Evolutionary conservation across 92 coral and sea anemone genomes (phyloP).

Genomic region (Porites divaricata): DNA sequence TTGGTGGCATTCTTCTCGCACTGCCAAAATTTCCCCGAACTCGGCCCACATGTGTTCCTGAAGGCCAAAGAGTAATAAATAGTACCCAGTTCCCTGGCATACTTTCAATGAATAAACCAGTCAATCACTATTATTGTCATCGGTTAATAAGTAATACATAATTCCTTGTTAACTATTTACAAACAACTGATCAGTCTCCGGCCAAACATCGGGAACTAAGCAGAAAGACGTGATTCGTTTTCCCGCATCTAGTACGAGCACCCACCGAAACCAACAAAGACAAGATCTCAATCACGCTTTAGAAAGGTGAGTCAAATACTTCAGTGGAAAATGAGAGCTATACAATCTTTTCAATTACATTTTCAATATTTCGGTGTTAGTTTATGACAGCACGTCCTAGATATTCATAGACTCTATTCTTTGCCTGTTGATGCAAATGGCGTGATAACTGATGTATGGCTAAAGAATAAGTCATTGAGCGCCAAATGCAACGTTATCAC

Average conservation of each 20-base stretch:
- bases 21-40: no score
- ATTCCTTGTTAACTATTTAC: slow-evolving; percentile 1
- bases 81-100: not conserved
- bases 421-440: no score
- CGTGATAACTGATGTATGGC: not conserved
- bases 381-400: not conserved
- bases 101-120: not conserved
- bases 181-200: slow-evolving; percentile 6
- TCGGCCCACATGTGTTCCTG: no score
- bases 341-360: not conserved
- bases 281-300: not conserved
- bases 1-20: no score
- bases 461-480: not conserved
- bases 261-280: not conserved
- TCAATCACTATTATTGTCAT: not conserved
- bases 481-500: not conserved
- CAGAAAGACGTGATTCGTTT: not conserved
- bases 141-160: not conserved
- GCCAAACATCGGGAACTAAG: slow-evolving; percentile 5
- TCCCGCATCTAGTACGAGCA: not conserved
- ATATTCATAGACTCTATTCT: not conserved
- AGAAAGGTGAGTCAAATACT: not conserved
- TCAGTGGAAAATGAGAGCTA: not conserved
- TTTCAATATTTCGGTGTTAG: not conserved
- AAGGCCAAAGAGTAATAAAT: no score